Conservation (phyloP, 2,888 invertebrate genomes). For the Poecilobothrus nobilitatus region DNA sequence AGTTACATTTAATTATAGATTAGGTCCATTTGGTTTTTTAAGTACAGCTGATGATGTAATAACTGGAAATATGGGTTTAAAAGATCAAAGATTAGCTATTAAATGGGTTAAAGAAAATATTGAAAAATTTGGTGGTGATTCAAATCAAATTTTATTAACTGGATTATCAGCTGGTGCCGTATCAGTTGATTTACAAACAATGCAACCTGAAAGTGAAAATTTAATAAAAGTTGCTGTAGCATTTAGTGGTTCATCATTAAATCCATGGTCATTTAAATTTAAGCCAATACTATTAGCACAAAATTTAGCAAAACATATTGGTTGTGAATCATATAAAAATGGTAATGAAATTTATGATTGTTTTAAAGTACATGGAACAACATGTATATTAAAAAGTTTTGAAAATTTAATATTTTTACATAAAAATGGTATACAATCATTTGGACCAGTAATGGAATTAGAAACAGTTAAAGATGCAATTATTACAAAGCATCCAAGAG, state of each 20-base stretch:
- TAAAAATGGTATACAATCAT: conserved; percentile 50
- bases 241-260: conserved; percentile 26
- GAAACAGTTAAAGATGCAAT: conserved; percentile 48
- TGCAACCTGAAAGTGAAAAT: conserved; percentile 51
- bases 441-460: conserved; percentile 58
- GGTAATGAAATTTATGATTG: conserved; percentile 52
- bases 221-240: conserved; percentile 23
- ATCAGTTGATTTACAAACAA: conserved; percentile 61
- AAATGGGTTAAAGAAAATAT: conserved; percentile 62
- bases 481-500: conserved; percentile 54
- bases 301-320: conserved; percentile 49
- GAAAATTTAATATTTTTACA: conserved; percentile 45
- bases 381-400: conserved; percentile 38
- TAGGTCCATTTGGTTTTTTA: conserved; percentile 62
- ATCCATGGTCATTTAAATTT: conserved; percentile 47
- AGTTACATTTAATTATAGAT: conserved; percentile 58
- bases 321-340: conserved; percentile 50
- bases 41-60: conserved; percentile 59
- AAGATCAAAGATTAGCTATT: conserved; percentile 62
- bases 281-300: conserved; percentile 52
- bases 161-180: conserved; percentile 67
- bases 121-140: conserved; percentile 59
- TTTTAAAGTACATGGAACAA: conserved; percentile 51
- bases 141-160: conserved; percentile 54
- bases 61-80: conserved; percentile 64